Conservation (phyloP, 1,140 invertebrate genomes). For the Rhagoletis pomonella region DNA sequence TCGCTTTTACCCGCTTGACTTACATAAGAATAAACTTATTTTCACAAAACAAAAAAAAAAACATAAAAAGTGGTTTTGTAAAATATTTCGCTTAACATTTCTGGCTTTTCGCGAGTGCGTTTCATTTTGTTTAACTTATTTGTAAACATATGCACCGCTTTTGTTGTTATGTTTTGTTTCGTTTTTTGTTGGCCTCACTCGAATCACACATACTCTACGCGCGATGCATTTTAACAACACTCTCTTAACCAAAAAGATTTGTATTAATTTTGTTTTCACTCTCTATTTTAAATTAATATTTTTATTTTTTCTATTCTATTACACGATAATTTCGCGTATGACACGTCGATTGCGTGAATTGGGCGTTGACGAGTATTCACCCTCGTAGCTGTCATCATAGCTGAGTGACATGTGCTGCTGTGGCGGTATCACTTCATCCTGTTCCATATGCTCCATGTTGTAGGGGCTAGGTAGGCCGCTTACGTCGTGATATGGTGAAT, state of each 20-base stretch:
- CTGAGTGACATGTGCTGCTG: slow-evolving; percentile 88
- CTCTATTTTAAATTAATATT: slow-evolving; percentile 31
- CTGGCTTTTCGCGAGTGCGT: neutral
- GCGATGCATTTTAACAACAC: neutral
- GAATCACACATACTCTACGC: neutral
- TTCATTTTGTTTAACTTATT: neutral
- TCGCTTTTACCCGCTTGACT: neutral
- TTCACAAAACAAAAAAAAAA: slow-evolving; percentile 1
- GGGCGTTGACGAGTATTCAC: slow-evolving; percentile 93
- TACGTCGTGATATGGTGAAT: slow-evolving; percentile 94
- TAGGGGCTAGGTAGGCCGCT: slow-evolving; percentile 92
- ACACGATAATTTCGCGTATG: slow-evolving; percentile 96
- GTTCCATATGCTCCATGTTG: slow-evolving; percentile 83
- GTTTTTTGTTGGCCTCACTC: neutral
- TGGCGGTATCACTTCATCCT: slow-evolving; percentile 81
- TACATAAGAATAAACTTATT: neutral
- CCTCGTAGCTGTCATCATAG: slow-evolving; percentile 93
- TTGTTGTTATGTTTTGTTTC: neutral
- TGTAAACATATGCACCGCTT: neutral
- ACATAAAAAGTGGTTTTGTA: slow-evolving; percentile 23
- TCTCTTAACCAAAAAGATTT: no score
- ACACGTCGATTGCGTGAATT: slow-evolving; percentile 91
- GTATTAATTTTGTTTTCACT: no score
- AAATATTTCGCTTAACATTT: slow-evolving; percentile 32
- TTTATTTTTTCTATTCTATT: slow-evolving; percentile 70